A percentile compares a stretch with the other conserved stretches of the same genome.
These are phyloP conservation scores for Osedax fenrisi DNA, from an alignment of 2,888 invertebrate genomes.

Conservation along the genomic window DNA sequence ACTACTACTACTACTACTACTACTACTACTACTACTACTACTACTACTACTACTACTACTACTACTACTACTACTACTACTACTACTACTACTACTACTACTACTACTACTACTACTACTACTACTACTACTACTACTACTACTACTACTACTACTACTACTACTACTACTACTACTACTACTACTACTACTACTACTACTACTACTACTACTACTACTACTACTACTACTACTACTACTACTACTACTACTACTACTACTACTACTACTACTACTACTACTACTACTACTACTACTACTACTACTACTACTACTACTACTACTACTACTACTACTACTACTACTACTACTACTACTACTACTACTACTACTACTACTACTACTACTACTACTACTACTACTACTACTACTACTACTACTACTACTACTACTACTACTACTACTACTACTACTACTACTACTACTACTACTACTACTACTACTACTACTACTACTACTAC, in stretches of 20 bases:
- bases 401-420: slow-evolving; percentile 24
- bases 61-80: too few species aligned
- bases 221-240: slow-evolving; percentile 20
- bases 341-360: slow-evolving; percentile 22
- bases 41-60: too few species aligned
- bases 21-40: too few species aligned
- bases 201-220: slow-evolving; percentile 21
- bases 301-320: slow-evolving; percentile 19
- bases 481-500: slow-evolving; percentile 14
- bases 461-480: slow-evolving; percentile 15
- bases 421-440: too few species aligned
- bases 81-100: too few species aligned
- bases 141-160: slow-evolving; percentile 14
- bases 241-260: slow-evolving; percentile 12
- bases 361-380: slow-evolving; percentile 25
- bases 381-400: slow-evolving; percentile 25
- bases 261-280: slow-evolving; percentile 21
- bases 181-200: slow-evolving; percentile 21
- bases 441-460: too few species aligned
- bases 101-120: too few species aligned
- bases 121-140: slow-evolving; percentile 3
- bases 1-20: too few species aligned
- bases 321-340: too few species aligned
- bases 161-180: slow-evolving; percentile 11
- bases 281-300: slow-evolving; percentile 24